Percentiles rank a stretch among this genome's conserved stretches.
Evolutionary conservation across 2,888 invertebrate genomes (phyloP).

Genomic region (Uropetala carovei): DNA sequence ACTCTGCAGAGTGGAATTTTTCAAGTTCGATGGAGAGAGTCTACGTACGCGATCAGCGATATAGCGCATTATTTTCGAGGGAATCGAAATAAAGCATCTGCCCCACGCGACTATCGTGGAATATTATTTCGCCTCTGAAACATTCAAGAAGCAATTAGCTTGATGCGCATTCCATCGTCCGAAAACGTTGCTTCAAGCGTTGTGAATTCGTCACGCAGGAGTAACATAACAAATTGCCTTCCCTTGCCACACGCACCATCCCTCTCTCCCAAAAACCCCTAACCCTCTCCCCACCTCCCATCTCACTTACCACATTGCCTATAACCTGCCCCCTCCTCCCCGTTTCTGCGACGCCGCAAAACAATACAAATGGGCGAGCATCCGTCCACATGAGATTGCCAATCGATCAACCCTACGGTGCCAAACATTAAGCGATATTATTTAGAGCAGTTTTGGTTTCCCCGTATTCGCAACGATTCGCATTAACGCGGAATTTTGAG

Average conservation of each 20-base stretch:
- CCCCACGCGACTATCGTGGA: too few relatives aligned
- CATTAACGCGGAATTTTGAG: too few relatives aligned
- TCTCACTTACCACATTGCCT: background rate
- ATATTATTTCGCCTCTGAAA: slow-evolving; percentile 5
- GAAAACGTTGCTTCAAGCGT: slow-evolving; percentile 28
- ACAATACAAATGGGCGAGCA: slow-evolving; percentile 13
- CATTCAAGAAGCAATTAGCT: slow-evolving; percentile 37
- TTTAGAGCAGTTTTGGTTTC: background rate
- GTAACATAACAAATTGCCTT: slow-evolving; percentile 30
- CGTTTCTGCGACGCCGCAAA: background rate
- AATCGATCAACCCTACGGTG: slow-evolving; percentile 30
- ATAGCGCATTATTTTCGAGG: too few relatives aligned
- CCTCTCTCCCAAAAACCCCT: background rate
- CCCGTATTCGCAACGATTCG: too few relatives aligned
- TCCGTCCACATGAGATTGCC: slow-evolving; percentile 3
- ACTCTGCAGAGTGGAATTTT: too few relatives aligned
- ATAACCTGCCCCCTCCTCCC: background rate
- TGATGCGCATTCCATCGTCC: background rate
- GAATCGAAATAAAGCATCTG: too few relatives aligned
- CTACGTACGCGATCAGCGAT: too few relatives aligned
- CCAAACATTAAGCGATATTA: background rate
- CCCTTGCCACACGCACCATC: background rate
- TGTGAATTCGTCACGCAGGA: slow-evolving; percentile 39
- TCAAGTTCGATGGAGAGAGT: too few relatives aligned
- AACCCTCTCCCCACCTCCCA: background rate